Evolutionary conservation across 2,113 vertebrate species (phyloP), one percentile per base, ranked within the genome.

Genomic region (Budorcas taxicolor): DNA sequence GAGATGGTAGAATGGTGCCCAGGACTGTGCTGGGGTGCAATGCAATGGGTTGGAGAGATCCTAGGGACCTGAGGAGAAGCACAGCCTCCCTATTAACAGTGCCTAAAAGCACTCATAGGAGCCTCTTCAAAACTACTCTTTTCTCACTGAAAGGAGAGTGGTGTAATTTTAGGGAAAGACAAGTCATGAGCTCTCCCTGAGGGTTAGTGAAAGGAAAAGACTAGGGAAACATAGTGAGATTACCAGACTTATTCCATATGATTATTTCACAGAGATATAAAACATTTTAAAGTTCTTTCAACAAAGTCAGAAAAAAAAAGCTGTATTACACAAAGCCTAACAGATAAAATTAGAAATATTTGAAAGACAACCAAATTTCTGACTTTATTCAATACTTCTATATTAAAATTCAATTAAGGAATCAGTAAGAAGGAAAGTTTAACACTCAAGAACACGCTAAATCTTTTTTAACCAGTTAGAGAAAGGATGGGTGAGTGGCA

Each of bases 341-440:
- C 15, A 90, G 52, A n/a, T 76, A 67, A 0, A 95, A 64, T 82
- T n/a, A 71, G 23, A 94, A 90, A 40, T 8, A 58, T 45, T 95
- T 95, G 96, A 21, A 93, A 89, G n/a, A 81, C 8, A 87, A 76
- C 16, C 11, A 55, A 67, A 94, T 95, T 58, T 47, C 6, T 96
- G 52, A 45, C 47, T 71, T 95, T 52, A 23, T 50, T 50, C 33
- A 89, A 23, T 27, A 83, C 60, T 64, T 55, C 7, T 81, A 67
- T 81, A 31, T 52, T 83, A 60, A 58, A 90, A 91, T 64, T 85
- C 19, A 94, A 40, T 87, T 58, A 90, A 64, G 25, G 3, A 82
- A 47, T 81, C 21, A 15, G 15, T 45, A 76, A 29, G 9, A 96
- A 83, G 76, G 15, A 86, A 36, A 80, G 94, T 88, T 78, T 64